Conservation (phyloP, 2,113 vertebrate genomes). For the Puma concolor region DNA sequence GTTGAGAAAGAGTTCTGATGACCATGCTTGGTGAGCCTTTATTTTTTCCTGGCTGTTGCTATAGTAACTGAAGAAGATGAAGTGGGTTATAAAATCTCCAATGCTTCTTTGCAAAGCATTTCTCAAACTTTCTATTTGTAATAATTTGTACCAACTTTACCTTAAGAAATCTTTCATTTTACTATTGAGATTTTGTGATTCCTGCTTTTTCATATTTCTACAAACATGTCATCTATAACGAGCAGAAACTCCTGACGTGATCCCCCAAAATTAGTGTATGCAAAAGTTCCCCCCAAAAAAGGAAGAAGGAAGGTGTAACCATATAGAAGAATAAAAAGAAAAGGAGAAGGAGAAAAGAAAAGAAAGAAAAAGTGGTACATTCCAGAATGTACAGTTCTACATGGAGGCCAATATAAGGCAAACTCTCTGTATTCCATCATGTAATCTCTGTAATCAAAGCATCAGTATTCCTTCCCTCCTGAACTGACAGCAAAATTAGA, state of each 20-base stretch:
- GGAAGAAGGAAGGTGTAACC: background rate
- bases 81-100: background rate
- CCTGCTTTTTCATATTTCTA: background rate
- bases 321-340: background rate
- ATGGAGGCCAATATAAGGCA: background rate
- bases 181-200: background rate
- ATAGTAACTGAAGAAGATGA: conserved; percentile 49
- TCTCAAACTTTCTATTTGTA: background rate
- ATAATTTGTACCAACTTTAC: background rate
- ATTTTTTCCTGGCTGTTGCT: conserved; percentile 37
- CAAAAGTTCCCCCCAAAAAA: background rate
- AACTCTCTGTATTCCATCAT: background rate
- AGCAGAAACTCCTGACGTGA: background rate
- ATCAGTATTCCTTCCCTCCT: background rate
- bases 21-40: background rate
- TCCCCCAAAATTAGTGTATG: background rate
- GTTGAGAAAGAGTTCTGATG: background rate
- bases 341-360: background rate
- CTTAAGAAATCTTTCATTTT: background rate
- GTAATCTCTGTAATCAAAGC: background rate
- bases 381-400: background rate
- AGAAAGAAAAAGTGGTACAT: background rate
- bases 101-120: background rate
- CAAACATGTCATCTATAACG: background rate
- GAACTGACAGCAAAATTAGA: background rate